Conservation (phyloP, 2,888 invertebrate species). For the Ryuthela nishihirai region DNA sequence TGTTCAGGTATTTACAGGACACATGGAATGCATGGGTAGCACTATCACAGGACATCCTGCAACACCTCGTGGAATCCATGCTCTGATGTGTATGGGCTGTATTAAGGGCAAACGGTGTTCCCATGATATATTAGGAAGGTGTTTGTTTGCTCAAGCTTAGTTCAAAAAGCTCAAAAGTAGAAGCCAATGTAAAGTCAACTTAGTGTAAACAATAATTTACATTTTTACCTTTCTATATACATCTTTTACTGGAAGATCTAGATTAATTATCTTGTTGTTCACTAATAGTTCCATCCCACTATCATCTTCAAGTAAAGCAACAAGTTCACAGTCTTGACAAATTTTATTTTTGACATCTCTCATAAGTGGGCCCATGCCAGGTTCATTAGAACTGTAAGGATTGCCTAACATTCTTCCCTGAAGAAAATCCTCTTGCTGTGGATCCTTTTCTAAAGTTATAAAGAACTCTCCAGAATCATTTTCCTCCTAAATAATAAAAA, state of each 20-base stretch:
- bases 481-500: slow-evolving; percentile 62
- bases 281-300: slow-evolving; percentile 98
- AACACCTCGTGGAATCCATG: too few relatives aligned
- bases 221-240: slow-evolving; percentile 59
- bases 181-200: too few relatives aligned
- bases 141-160: too few relatives aligned
- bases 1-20: too few relatives aligned
- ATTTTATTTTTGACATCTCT: slow-evolving; percentile 98
- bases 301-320: slow-evolving; percentile 96
- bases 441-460: slow-evolving; percentile 93
- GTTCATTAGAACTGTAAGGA: slow-evolving; percentile 91
- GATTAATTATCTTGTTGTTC: slow-evolving; percentile 95
- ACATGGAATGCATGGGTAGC: too few relatives aligned
- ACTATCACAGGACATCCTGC: too few relatives aligned
- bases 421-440: slow-evolving; percentile 97
- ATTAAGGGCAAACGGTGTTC: too few relatives aligned
- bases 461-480: slow-evolving; percentile 96
- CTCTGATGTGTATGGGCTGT: too few relatives aligned
- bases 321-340: slow-evolving; percentile 94
- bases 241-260: slow-evolving; percentile 90
- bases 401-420: slow-evolving; percentile 98
- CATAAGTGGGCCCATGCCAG: slow-evolving; percentile 95
- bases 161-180: too few relatives aligned
- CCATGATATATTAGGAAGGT: too few relatives aligned
- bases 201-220: too few relatives aligned